Evolutionary conservation across 2,113 vertebrate genomes (phyloP).

Genomic region (Mixornis gularis): DNA sequence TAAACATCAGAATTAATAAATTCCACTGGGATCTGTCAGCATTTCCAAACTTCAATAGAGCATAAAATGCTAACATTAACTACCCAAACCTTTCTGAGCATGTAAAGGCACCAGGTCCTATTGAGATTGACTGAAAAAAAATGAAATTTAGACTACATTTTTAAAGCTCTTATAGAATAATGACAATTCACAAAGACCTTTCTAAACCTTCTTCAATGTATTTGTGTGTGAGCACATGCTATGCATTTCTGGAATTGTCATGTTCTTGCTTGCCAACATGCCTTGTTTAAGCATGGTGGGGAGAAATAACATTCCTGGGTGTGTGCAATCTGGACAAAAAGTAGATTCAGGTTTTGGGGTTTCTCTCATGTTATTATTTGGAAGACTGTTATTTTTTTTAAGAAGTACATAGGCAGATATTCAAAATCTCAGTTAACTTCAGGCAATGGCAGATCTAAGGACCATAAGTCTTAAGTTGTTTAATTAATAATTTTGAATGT

Average conservation of each 20-base stretch:
- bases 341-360: fast-evolving
- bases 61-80: conserved; percentile 57
- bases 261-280: not conserved
- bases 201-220: not conserved
- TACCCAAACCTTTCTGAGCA: conserved; percentile 1
- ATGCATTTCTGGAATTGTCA: not conserved
- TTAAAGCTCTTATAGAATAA: not conserved
- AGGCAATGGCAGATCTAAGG: not conserved
- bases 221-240: not conserved
- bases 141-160: not conserved
- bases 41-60: conserved; percentile 42
- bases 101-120: not conserved
- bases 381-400: not conserved
- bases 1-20: conserved; percentile 59
- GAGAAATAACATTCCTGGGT: not conserved
- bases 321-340: not conserved
- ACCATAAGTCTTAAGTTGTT: not conserved
- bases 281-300: not conserved
- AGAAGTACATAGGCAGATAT: not conserved
- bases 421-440: not conserved
- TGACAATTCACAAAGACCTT: not conserved
- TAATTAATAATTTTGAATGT: not conserved
- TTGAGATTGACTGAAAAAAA: not conserved
- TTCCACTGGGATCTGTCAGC: conserved; percentile 41
- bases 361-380: not conserved